Percentiles rank a stretch among this genome's conserved stretches.
phyloP scores from a whole-genome alignment of 2,113 vertebrate genomes.

The Terrapene triunguis region DNA sequence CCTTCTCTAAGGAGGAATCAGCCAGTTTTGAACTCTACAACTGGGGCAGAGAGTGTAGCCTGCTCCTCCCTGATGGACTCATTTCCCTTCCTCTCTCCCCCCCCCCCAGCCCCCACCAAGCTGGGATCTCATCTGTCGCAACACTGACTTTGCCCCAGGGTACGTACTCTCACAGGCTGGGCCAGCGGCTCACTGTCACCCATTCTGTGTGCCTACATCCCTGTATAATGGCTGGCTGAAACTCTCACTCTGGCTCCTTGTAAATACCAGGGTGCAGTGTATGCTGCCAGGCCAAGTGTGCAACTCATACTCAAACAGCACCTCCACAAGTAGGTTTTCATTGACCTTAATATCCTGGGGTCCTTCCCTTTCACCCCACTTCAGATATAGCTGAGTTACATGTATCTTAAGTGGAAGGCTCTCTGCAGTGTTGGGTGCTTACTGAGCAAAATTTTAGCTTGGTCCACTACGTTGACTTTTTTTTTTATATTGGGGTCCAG shows the following conservation, averaged over 20 bases:
- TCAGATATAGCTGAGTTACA: no score
- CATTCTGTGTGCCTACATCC: neutral
- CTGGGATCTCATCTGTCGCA: neutral
- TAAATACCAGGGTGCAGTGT: neutral
- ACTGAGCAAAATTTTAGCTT: neutral
- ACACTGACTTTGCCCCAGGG: neutral
- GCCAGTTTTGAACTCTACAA: neutral
- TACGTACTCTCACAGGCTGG: neutral
- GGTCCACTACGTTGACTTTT: neutral
- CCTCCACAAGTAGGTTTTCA: neutral
- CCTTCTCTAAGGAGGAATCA: neutral
- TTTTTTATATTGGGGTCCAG: no score
- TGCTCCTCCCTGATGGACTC: neutral
- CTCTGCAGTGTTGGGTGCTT: neutral
- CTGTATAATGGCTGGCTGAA: constrained; percentile 8
- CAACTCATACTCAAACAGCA: neutral
- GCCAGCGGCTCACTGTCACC: neutral
- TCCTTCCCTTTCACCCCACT: neutral
- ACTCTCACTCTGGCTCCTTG: neutral
- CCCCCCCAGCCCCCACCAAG: no score
- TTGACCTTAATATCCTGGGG: neutral
- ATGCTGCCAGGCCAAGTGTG: neutral
- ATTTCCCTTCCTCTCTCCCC: neutral
- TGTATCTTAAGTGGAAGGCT: no score
- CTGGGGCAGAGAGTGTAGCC: neutral